A percentile compares a stretch with the other conserved stretches of the same genome.
Conservation (phyloP, 2,113 vertebrate species). For the Apus apus region DNA sequence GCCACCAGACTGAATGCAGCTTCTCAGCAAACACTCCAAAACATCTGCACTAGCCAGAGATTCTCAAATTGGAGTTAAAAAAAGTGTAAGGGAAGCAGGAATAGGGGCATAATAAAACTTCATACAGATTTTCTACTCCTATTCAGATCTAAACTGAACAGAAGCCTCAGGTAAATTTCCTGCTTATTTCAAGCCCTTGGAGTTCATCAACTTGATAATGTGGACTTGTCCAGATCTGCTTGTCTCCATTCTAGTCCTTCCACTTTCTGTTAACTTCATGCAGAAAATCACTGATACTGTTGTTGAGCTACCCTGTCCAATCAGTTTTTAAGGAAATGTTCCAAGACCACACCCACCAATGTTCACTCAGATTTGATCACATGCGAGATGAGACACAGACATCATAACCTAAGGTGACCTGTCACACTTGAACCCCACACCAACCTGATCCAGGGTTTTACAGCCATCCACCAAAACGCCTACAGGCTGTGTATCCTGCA, state of each 20-base stretch:
- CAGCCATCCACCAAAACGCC: conserved; percentile 92
- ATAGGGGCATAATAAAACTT: neutral
- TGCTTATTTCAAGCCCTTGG: neutral
- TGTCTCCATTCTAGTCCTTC: neutral
- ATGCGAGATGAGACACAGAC: neutral
- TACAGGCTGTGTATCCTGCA: conserved; percentile 95
- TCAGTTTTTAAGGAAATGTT: neutral
- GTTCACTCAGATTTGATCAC: neutral
- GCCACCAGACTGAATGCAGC: neutral
- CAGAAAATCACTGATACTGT: neutral
- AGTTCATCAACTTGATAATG: neutral
- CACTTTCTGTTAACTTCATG: neutral
- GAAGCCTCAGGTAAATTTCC: neutral
- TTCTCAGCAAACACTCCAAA: neutral
- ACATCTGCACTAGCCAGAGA: neutral
- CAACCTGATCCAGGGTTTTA: conserved; percentile 94
- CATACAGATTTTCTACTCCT: neutral
- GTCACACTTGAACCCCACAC: neutral
- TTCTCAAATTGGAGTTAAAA: neutral
- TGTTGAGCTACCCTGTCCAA: neutral
- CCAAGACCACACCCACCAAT: neutral
- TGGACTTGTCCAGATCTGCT: neutral
- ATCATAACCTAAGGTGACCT: neutral
- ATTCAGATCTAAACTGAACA: neutral
- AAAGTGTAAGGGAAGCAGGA: neutral